Conservation (phyloP, 2,113 vertebrate genomes). For the Panthera tigris region DNA sequence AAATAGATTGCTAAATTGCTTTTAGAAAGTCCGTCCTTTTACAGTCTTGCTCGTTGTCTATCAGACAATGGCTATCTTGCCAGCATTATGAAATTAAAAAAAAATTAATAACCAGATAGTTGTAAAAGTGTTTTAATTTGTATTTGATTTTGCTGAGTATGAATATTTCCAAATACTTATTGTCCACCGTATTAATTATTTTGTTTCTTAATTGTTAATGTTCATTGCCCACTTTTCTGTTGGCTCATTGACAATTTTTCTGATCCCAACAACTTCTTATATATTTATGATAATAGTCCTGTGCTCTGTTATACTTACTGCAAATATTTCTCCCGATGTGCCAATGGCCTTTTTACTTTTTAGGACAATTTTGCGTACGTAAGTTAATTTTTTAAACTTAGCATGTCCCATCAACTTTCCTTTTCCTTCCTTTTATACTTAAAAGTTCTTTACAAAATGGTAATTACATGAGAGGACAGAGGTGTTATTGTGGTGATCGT, state of each 20-base stretch:
- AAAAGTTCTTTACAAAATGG: not conserved
- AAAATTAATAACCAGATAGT: not conserved
- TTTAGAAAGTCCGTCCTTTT: not conserved
- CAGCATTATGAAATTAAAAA: not conserved
- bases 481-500: not conserved
- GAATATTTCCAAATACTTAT: not conserved
- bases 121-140: not conserved
- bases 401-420: not conserved
- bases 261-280: not conserved
- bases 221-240: not conserved
- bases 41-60: not conserved
- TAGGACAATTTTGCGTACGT: not conserved
- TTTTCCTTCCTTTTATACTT: not conserved
- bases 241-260: not conserved
- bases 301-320: not conserved
- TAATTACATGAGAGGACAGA: not conserved
- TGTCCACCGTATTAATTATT: not conserved
- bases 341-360: not conserved
- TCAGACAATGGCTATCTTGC: not conserved
- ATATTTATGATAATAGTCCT: not conserved
- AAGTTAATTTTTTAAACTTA: not conserved
- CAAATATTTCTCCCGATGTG: not conserved
- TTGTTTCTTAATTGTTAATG: not conserved
- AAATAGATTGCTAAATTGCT: not conserved
- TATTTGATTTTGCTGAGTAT: not conserved